Evolutionary conservation across 2,113 vertebrate genomes (phyloP), one percentile per base, ranked within the genome.

Genomic region (Prunella himalayana): DNA sequence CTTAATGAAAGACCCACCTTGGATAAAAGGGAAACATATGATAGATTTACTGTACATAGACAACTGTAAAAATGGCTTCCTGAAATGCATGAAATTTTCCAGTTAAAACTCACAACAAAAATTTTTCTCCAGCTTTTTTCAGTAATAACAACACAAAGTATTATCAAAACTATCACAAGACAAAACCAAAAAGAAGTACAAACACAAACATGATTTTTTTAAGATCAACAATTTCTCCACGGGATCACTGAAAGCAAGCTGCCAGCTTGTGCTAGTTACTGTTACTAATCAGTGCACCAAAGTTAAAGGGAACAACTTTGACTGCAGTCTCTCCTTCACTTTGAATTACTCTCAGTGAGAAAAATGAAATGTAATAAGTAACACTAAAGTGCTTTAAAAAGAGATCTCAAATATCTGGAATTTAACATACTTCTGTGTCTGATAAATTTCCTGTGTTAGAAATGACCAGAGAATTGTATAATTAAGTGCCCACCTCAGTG

Each of bases 261-360:
- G 80, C 90, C 97, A 96, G 86, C 57, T 91, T 82, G 72, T 93
- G 71, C 63, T 69, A 90, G 49, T 39, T 80, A 65, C 72, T 37
- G 56, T 45, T 70, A 88, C 15, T 24, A 51, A 37, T 80, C 66
- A 91, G 77, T 42, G 13, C 44, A 82, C 11, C 22, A 57, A 89
- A 86, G 66, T 35, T 85, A 77, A 69, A 69, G 93, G 60, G 50
- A 92, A 84, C 25, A 56, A 59, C 63, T 80, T 69, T 13, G 35
- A 77, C 11, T 69, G 22, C 30, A 56, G 30, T 12, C 35, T 25
- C 27, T 14, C 2, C 13, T 37, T 4, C 20, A 35, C 13, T 1
- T 0, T 9, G 24, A 71, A 44, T 56, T 60, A 70, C 11, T 56
- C 30, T 56, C 35, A 63, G 42, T 22, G 30, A 77, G n/a, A 83